Conservation (phyloP, 2,797 vertebrate genomes). For the Nothura maculosa region DNA sequence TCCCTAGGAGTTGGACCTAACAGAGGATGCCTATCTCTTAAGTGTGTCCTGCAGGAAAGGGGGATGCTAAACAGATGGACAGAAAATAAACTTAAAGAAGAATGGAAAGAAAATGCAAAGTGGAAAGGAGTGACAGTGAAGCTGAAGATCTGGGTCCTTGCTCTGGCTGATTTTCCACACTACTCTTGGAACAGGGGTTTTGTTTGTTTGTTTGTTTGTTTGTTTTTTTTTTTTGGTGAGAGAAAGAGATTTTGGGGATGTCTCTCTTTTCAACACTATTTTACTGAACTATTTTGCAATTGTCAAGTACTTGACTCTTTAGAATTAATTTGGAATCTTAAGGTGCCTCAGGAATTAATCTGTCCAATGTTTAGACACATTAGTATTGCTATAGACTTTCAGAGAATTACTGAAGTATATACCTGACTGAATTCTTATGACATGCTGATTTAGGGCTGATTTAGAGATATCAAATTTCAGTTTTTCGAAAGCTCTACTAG, state of each 20-base stretch:
- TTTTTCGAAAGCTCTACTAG: background rate
- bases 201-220: too few species aligned
- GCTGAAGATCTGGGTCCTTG: background rate
- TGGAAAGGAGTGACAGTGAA: background rate
- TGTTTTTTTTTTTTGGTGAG: fast-evolving
- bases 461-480: background rate
- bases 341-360: background rate
- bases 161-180: background rate
- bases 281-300: background rate
- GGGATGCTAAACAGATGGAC: fast-evolving
- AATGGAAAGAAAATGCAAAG: background rate
- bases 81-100: background rate
- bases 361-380: background rate
- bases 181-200: fast-evolving
- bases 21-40: background rate
- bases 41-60: background rate
- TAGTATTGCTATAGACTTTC: background rate
- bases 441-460: background rate
- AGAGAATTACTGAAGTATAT: background rate
- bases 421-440: background rate
- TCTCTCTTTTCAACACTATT: background rate
- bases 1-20: fast-evolving
- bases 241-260: background rate
- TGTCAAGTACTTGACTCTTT: background rate
- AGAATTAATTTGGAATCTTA: background rate